Evolutionary conservation across 2,888 invertebrate species (phyloP).

Genomic region (Pteria penguin): DNA sequence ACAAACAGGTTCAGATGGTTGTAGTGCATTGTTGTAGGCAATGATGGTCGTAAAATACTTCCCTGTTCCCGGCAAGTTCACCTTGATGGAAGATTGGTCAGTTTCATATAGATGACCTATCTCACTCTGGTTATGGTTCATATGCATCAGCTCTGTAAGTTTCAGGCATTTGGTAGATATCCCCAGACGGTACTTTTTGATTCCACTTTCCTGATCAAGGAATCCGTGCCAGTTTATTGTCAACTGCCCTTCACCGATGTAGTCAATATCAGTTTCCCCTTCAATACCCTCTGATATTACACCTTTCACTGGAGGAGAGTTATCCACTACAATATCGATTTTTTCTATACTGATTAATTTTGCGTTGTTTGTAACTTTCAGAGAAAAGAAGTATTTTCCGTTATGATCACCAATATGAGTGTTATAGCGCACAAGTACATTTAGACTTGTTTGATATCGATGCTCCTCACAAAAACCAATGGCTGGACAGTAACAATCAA

Average conservation of each 20-base stretch:
- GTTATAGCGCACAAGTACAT: slow-evolving; percentile 36
- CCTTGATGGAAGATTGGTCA: no score
- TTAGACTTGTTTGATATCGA: slow-evolving; percentile 46
- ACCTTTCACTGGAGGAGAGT: slow-evolving; percentile 54
- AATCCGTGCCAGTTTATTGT: slow-evolving; percentile 57
- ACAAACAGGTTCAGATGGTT: slow-evolving; percentile 58
- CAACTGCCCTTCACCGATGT: slow-evolving; percentile 45
- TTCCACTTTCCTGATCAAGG: slow-evolving; percentile 63
- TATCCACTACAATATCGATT: slow-evolving; percentile 54
- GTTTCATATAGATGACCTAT: no score
- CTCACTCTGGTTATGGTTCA: no score
- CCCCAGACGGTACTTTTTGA: slow-evolving; percentile 47
- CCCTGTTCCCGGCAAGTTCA: slow-evolving; percentile 39
- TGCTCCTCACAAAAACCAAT: slow-evolving; percentile 51
- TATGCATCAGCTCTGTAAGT: no score
- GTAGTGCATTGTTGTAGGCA: slow-evolving; percentile 63
- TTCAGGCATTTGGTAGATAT: slow-evolving; percentile 43
- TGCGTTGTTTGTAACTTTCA: slow-evolving; percentile 57
- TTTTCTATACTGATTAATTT: slow-evolving; percentile 46
- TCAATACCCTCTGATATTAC: slow-evolving; percentile 47
- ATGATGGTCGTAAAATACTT: slow-evolving; percentile 51
- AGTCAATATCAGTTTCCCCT: slow-evolving; percentile 56
- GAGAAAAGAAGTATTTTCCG: slow-evolving; percentile 55
- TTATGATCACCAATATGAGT: slow-evolving; percentile 58
- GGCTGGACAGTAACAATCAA: slow-evolving; percentile 54